Evolutionary conservation across 2,797 vertebrate species (phyloP).

Genomic region (Mionectes olivaceus): DNA sequence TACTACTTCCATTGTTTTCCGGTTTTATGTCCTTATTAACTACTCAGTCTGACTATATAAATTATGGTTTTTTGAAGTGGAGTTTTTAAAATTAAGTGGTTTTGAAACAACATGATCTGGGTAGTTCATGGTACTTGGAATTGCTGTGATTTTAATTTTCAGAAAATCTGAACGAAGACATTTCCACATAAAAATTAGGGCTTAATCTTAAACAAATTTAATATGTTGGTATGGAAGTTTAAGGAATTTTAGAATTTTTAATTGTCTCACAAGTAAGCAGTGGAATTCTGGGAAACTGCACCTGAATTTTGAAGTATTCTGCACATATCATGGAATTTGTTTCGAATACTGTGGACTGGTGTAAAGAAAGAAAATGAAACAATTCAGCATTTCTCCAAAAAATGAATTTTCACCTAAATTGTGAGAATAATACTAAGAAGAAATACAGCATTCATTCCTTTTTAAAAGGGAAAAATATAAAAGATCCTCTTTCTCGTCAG

Average conservation of each 20-base stretch:
- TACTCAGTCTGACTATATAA: neutral
- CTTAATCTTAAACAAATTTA: neutral
- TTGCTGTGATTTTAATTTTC: neutral
- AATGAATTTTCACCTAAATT: neutral
- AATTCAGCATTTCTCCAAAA: neutral
- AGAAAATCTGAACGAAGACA: neutral
- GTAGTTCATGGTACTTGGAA: neutral
- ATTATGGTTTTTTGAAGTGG: neutral
- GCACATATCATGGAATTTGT: neutral
- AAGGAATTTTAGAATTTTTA: neutral
- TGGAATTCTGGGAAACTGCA: neutral
- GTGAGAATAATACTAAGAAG: neutral
- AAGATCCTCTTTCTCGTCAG: neutral
- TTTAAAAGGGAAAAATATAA: neutral
- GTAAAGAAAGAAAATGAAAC: neutral
- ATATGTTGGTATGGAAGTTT: neutral
- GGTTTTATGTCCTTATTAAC: neutral
- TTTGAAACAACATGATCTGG: neutral
- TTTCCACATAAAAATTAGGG: neutral
- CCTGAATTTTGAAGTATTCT: neutral
- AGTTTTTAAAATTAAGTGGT: neutral
- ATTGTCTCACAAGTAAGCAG: neutral
- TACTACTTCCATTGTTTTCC: neutral
- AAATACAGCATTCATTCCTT: neutral
- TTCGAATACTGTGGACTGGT: fast-evolving